Evolutionary conservation across 30 jellyfish, hydroid and myxozoan genomes (phyloP).

Genomic region (Sanderia malayensis): DNA sequence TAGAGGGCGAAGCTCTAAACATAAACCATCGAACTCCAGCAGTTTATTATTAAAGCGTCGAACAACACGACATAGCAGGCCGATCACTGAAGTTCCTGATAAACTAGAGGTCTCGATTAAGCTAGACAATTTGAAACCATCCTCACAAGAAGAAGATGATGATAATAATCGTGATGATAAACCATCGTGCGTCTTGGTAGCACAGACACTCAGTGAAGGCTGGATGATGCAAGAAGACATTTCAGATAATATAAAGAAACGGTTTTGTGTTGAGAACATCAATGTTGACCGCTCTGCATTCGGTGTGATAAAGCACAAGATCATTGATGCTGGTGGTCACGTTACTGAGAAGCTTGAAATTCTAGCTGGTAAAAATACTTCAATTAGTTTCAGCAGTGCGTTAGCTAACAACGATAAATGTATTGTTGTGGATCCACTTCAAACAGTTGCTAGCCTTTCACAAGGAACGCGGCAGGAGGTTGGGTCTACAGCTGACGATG

Average conservation of each 20-base stretch:
- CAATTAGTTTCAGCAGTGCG: no score
- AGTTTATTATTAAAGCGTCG: slow-evolving; percentile 26
- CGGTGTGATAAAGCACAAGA: slow-evolving; percentile 44
- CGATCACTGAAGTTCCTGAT: slow-evolving; percentile 20
- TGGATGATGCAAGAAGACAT: slow-evolving; percentile 57
- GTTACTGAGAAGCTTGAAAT: slow-evolving; percentile 34
- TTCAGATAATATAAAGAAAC: slow-evolving; percentile 3
- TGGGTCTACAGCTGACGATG: no score
- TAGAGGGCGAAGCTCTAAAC: no score
- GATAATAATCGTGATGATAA: slow-evolving; percentile 31
- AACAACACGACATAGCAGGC: slow-evolving; percentile 15
- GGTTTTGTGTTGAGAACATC: slow-evolving; percentile 33
- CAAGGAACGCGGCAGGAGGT: no score
- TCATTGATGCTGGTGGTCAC: slow-evolving; percentile 30
- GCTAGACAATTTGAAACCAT: slow-evolving; percentile 10
- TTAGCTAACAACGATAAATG: no score
- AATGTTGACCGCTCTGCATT: slow-evolving; percentile 49
- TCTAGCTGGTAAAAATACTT: slow-evolving; percentile 32
- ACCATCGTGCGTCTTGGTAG: slow-evolving; percentile 32
- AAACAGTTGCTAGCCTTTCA: no score
- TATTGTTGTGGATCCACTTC: no score
- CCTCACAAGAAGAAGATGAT: no score
- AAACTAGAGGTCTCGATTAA: slow-evolving; percentile 44
- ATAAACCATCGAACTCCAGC: no score
- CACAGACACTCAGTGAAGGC: slow-evolving; percentile 55